Base-by-base conservation (phyloP, 2,888 invertebrate species). In the Noctua janthe region DNA sequence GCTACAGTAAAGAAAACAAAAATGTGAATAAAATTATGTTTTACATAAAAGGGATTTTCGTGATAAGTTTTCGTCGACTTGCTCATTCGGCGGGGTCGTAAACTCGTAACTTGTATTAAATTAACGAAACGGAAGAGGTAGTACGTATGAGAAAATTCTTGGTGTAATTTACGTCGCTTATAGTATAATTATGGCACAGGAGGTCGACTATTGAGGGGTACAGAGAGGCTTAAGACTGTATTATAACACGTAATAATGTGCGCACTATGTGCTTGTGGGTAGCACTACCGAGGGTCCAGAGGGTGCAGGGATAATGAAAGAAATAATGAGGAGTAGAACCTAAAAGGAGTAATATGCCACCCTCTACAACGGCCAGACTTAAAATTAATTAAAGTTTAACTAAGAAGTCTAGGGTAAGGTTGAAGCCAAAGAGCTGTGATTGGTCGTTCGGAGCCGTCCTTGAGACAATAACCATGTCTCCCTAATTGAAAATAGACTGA, bases 311-410 rank as follows among this genome's bases (percentile, higher is more conserved):
- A 90, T 92, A 89, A 90, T 90, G 87, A 88, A 89, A 90, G 89
- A 91, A 92, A 90, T 91, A 91, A 90, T 90, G 87, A 89, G 86
- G 85, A 85, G 82, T 62, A 80, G 76, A 88, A 88, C 85, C 86
- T 88, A 88, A 87, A 84, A 86, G 80, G 80, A 83, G 79, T 87
- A 88, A 91, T 89, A 89, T 87, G 87, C 84, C 85, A 84, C 90
- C 91, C 88, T 85, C 78, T 81, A 84, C 87, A 90, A 90, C 87
- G 88, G 80, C 83, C 82, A 89, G 87, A 88, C 88, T 91, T 89
- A 59, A 87, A 88, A 89, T 90, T 91, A 92, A 92, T 91, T 90
- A 89, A 89, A 89, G 76, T 87, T 90, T 87, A 82, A 89, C 74
- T 76, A 78, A 87, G 88, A 90, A 73, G 39, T 83, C 76, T 81